Percentiles rank a stretch among this genome's conserved stretches.
phyloP scores from a whole-genome alignment of 2,113 vertebrate genomes.

The Megatriorchis doriae region DNA sequence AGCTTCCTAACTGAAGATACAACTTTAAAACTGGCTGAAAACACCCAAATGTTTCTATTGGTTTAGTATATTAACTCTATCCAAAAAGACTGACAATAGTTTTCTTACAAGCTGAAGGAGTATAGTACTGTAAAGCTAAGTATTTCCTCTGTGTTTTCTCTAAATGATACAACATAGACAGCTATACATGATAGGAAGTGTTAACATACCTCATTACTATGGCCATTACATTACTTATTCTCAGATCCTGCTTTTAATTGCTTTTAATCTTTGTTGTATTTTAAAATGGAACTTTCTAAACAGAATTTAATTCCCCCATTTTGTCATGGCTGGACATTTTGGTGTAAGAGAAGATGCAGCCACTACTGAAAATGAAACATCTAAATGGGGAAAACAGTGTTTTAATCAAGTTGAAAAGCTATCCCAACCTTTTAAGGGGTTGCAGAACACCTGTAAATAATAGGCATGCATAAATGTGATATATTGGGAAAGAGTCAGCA shows the following conservation, averaged over 20 bases:
- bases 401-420: background rate
- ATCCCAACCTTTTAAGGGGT: background rate
- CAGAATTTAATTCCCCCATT: background rate
- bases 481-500: background rate
- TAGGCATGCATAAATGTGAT: background rate
- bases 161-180: background rate
- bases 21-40: background rate
- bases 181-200: background rate
- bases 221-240: background rate
- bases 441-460: background rate
- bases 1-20: background rate
- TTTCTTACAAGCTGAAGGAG: background rate
- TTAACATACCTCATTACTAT: background rate
- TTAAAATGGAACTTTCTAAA: background rate
- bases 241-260: background rate
- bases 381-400: background rate
- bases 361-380: background rate
- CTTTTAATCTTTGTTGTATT: background rate
- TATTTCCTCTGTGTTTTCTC: background rate
- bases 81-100: background rate
- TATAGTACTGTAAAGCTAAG: background rate
- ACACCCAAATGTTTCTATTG: accelerated
- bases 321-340: background rate
- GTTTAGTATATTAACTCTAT: background rate
- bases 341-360: background rate